Evolutionary conservation across 2,888 invertebrate species (phyloP).

Genomic region (Andricus curvator): DNA sequence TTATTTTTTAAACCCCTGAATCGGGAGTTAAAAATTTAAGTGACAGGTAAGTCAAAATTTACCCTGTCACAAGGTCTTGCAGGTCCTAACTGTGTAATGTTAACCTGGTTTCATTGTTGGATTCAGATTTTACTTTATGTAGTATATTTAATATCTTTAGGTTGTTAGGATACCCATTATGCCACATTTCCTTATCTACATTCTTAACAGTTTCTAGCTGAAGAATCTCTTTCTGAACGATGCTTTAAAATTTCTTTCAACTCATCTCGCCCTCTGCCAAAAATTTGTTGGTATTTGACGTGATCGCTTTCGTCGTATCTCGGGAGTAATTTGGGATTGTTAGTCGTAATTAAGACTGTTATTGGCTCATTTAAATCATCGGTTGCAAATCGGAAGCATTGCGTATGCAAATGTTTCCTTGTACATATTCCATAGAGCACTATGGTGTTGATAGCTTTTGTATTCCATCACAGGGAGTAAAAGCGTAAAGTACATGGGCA

Average conservation of each 20-base stretch:
- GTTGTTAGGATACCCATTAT: constrained; percentile 45
- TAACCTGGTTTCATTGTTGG: neutral
- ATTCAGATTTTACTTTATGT: constrained; percentile 50
- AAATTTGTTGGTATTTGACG: constrained; percentile 5
- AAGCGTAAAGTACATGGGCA: constrained; percentile 36
- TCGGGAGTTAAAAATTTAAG: too few relatives aligned
- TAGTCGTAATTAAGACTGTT: neutral
- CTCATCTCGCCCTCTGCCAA: neutral
- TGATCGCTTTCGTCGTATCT: neutral
- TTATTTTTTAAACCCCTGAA: too few relatives aligned
- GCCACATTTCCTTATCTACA: constrained; percentile 30
- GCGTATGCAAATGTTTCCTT: constrained; percentile 7
- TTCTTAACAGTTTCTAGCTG: neutral
- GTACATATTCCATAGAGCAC: neutral
- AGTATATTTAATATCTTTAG: constrained; percentile 20
- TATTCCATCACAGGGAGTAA: neutral
- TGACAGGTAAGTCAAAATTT: too few relatives aligned
- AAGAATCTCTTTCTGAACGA: neutral
- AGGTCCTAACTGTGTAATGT: constrained; percentile 47
- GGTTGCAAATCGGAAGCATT: constrained; percentile 34
- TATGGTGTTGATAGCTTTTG: neutral
- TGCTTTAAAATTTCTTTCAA: too few relatives aligned
- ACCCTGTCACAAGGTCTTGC: too few relatives aligned
- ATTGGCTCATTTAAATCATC: neutral
- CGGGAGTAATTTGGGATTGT: neutral